A percentile compares a stretch with the other conserved stretches of the same genome.
These are phyloP conservation scores for Rana temporaria DNA, from an alignment of 2,113 vertebrate genomes.

Conservation along the genomic window DNA sequence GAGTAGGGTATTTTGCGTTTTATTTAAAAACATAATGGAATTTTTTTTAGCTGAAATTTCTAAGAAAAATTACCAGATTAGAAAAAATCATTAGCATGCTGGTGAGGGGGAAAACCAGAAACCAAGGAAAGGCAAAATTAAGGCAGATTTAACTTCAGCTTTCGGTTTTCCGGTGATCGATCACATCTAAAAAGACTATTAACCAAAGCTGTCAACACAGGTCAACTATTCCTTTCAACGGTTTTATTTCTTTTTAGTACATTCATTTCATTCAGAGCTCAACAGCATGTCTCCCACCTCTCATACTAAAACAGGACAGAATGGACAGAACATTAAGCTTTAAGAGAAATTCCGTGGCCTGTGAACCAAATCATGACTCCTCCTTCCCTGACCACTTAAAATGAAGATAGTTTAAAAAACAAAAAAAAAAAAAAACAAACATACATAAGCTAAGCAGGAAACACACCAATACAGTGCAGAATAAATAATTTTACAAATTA, in stretches of 20 bases:
- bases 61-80: no score
- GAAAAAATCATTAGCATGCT: no score
- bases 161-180: no score
- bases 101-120: no score
- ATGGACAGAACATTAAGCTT: neutral
- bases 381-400: neutral
- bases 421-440: neutral
- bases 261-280: neutral
- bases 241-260: neutral
- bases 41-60: no score
- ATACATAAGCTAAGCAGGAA: neutral
- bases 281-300: neutral
- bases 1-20: no score
- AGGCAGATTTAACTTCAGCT: no score
- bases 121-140: no score
- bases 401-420: neutral
- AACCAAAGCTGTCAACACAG: no score
- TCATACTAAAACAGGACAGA: neutral
- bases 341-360: neutral
- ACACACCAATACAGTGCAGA: constrained; percentile 7
- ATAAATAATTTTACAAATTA: constrained; percentile 40
- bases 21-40: no score
- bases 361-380: neutral
- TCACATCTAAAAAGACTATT: no score
- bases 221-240: no score